Evolutionary conservation across 2,797 vertebrate genomes (phyloP).

Genomic region (Pseudochirops cupreus): DNA sequence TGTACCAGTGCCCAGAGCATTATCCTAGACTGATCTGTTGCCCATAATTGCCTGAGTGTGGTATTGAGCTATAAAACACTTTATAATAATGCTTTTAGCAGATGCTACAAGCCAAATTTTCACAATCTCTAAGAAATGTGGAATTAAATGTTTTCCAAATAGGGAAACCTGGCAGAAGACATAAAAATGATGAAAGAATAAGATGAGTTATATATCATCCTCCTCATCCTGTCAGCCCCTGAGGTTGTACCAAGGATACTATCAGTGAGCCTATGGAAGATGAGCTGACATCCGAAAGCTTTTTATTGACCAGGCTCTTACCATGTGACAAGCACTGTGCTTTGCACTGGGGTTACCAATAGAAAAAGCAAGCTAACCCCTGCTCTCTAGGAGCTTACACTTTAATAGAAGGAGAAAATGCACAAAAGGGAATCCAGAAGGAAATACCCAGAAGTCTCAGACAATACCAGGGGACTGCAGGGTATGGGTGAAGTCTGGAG

Average conservation of each 20-base stretch:
- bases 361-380: neutral
- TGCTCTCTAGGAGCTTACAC: neutral
- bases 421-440: neutral
- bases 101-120: neutral
- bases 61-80: neutral
- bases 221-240: neutral
- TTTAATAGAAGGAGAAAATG: neutral
- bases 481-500: neutral
- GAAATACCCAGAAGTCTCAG: neutral
- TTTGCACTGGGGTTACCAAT: neutral
- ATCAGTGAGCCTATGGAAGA: neutral
- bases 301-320: neutral
- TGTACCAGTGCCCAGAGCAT: neutral
- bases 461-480: neutral
- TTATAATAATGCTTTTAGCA: neutral
- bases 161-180: neutral
- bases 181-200: neutral
- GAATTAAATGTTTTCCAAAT: neutral
- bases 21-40: neutral
- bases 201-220: neutral
- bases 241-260: neutral
- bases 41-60: neutral
- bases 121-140: neutral
- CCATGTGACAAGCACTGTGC: neutral
- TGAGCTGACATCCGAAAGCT: neutral